Evolutionary conservation across 2,797 vertebrate species (phyloP).

Genomic region (Denticeps clupeoides): DNA sequence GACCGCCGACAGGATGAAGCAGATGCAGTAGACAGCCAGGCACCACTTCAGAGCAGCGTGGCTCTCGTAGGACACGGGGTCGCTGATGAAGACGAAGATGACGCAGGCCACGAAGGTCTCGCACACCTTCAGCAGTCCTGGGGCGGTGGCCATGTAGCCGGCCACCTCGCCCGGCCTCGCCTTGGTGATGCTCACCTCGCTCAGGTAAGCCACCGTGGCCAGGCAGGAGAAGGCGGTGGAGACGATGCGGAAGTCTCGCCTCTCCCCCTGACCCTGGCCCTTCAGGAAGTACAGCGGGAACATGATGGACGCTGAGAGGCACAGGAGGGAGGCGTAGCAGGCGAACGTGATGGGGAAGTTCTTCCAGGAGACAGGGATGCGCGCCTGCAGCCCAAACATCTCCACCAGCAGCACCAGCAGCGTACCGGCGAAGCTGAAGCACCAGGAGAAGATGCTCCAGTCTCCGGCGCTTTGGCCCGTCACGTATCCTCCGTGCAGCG

Average conservation of each 20-base stretch:
- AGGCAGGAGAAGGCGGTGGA: conserved; percentile 70
- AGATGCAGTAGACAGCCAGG: conserved; percentile 78
- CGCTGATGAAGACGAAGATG: conserved; percentile 75
- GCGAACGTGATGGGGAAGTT: conserved; percentile 87
- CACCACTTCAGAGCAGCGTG: conserved; percentile 65
- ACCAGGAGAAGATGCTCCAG: conserved; percentile 86
- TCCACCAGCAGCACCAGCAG: conserved; percentile 73
- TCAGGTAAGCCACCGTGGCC: conserved; percentile 68
- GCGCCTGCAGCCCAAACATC: conserved; percentile 63
- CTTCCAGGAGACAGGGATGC: conserved; percentile 75
- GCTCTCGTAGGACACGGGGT: conserved; percentile 45
- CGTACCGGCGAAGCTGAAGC: conserved; percentile 73
- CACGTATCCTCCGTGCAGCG: conserved; percentile 49
- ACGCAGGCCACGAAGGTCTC: conserved; percentile 82
- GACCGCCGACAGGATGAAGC: conserved; percentile 72
- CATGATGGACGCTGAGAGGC: conserved; percentile 76
- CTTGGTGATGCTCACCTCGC: conserved; percentile 74
- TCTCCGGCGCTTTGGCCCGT: conserved; percentile 41
- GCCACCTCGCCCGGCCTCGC: conserved; percentile 75
- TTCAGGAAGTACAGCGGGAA: conserved; percentile 72
- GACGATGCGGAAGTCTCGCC: conserved; percentile 54
- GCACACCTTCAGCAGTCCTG: conserved; percentile 77
- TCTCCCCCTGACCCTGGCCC: conserved; percentile 10
- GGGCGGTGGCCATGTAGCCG: conserved; percentile 82
- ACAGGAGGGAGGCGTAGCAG: conserved; percentile 75